phyloP scores from a whole-genome alignment of 2,888 invertebrate genomes.

The Rapana venosa region DNA sequence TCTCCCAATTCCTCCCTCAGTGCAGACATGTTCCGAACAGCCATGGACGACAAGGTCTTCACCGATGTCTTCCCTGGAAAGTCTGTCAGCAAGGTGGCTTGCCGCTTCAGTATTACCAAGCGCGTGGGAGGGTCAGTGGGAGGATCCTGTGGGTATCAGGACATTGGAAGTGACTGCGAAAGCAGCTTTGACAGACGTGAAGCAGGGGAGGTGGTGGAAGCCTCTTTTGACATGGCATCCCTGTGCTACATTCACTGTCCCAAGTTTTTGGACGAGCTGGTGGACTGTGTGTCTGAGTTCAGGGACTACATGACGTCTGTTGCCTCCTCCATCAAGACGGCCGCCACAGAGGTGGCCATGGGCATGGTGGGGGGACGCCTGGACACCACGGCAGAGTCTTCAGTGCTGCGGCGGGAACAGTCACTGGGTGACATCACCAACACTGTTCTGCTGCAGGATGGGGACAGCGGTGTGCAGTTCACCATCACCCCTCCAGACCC shows the following conservation, averaged over 20 bases:
- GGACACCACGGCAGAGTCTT: constrained; percentile 19
- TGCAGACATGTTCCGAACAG: constrained; percentile 74
- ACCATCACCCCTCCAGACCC: not conserved
- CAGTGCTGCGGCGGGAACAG: constrained; percentile 43
- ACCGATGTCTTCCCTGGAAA: not conserved
- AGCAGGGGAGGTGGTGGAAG: constrained; percentile 39
- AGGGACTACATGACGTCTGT: constrained; percentile 91
- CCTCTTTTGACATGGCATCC: constrained; percentile 86
- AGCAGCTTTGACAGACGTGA: not conserved
- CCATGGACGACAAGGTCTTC: constrained; percentile 46
- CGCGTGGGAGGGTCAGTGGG: not conserved
- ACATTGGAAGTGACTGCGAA: not conserved
- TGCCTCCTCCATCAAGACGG: constrained; percentile 90
- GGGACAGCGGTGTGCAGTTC: not conserved
- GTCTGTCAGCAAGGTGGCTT: constrained; percentile 39
- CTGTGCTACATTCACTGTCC: constrained; percentile 96
- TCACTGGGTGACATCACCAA: constrained; percentile 55
- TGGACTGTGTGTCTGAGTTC: constrained; percentile 93
- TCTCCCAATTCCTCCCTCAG: constrained; percentile 31
- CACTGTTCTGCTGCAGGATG: constrained; percentile 53
- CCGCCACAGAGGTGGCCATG: constrained; percentile 95
- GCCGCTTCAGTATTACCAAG: constrained; percentile 47
- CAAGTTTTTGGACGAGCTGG: constrained; percentile 89
- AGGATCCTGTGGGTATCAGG: not conserved
- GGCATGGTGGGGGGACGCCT: constrained; percentile 82